phyloP scores from a whole-genome alignment of 1,140 invertebrate species.

The Microplitis demolitor region DNA sequence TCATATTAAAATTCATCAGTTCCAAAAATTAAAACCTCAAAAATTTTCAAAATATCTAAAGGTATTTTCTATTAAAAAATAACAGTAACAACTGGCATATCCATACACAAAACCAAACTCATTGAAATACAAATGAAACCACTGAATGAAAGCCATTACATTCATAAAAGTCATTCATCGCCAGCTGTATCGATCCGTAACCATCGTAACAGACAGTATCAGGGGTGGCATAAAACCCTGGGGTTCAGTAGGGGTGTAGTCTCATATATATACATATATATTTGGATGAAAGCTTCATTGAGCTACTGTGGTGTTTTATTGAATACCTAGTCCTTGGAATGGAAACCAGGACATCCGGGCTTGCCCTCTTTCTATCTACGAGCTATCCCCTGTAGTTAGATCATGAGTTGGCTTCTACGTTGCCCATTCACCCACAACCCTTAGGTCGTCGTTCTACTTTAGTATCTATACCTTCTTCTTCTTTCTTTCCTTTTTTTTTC shows the following conservation, averaged over 20 bases:
- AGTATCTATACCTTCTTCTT: not conserved
- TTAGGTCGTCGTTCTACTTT: constrained; percentile 31
- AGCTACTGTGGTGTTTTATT: constrained; percentile 37
- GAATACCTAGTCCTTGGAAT: constrained; percentile 28
- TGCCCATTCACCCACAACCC: constrained; percentile 1
- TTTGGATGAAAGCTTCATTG: constrained; percentile 34
- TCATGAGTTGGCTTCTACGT: not conserved
- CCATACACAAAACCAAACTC: not conserved
- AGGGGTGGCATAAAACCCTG: not conserved
- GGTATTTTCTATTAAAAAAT: too few relatives aligned
- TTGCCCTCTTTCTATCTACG: constrained; percentile 19
- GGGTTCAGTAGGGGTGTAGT: not conserved
- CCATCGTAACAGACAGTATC: too few relatives aligned
- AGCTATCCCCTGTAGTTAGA: too few relatives aligned
- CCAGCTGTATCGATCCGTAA: constrained; percentile 9
- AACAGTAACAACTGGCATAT: not conserved
- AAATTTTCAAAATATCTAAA: too few relatives aligned
- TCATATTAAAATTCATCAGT: too few relatives aligned
- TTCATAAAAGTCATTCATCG: constrained; percentile 1
- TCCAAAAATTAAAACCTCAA: too few relatives aligned
- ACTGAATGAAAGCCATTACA: not conserved
- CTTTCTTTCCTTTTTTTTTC: not conserved
- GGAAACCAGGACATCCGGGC: constrained; percentile 49
- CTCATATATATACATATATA: not conserved
- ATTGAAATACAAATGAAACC: not conserved